phyloP scores from a whole-genome alignment of 2,113 vertebrate species.

The Ancistrus triradiatus region DNA sequence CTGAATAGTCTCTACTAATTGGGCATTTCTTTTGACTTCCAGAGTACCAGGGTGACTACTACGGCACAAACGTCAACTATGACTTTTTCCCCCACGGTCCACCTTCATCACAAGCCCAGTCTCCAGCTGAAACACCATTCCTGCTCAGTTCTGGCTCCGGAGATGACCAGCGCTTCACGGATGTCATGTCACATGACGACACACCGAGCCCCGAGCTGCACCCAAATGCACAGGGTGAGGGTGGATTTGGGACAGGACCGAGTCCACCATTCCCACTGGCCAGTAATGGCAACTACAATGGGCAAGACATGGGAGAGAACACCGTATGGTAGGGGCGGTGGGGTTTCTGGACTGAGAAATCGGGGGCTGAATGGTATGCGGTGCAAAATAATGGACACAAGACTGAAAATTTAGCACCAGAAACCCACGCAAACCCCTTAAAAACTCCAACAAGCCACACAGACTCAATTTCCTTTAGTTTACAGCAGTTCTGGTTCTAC shows the following conservation, averaged over 20 bases:
- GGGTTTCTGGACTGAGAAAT: conserved; percentile 39
- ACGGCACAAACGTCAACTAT: conserved; percentile 85
- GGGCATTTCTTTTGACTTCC: conserved; percentile 39
- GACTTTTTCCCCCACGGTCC: conserved; percentile 96
- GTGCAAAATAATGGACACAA: conserved; percentile 25
- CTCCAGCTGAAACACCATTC: conserved; percentile 90
- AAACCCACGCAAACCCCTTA: neutral
- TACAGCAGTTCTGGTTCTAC: neutral
- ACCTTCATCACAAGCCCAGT: conserved; percentile 90
- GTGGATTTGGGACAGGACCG: conserved; percentile 87
- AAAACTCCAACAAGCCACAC: conserved; percentile 7
- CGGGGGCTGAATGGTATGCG: neutral
- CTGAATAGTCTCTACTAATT: no score
- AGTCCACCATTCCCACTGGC: conserved; percentile 93
- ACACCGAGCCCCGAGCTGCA: conserved; percentile 95
- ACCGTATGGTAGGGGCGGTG: conserved; percentile 79
- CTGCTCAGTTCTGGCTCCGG: conserved; percentile 85
- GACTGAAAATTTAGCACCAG: conserved; percentile 15
- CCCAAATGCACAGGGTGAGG: conserved; percentile 80
- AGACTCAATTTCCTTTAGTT: neutral
- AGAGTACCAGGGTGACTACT: conserved; percentile 98
- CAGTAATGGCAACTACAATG: conserved; percentile 88
- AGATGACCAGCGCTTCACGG: conserved; percentile 97
- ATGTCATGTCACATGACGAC: conserved; percentile 96
- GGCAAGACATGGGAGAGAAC: conserved; percentile 90